Evolutionary conservation across 2,888 invertebrate genomes (phyloP), one percentile per base, ranked within the genome.

Genomic region (Cinara cedri): DNA sequence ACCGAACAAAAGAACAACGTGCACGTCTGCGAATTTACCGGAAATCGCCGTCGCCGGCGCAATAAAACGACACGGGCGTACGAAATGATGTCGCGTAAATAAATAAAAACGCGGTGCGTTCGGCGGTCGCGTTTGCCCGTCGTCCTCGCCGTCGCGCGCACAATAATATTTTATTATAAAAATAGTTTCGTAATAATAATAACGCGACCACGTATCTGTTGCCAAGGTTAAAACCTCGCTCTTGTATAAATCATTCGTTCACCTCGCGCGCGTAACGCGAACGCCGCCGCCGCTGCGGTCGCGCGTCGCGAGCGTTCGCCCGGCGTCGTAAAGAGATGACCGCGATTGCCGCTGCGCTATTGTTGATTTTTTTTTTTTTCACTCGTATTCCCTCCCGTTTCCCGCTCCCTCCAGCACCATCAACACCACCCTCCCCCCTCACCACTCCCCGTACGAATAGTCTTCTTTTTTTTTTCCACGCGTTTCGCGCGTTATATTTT

Each of bases 191-290:
- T 71, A 72, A 72, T 60, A 72, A 24, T 42, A 55, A n/a, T 21
- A 46, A 44, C n/a, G 6, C 34, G 72, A 34, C 49, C 62, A 34
- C 49, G 62, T 62, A 44, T 72, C 57, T 72, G n/a, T 46, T 49
- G 72, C 72, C 72, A 72, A 72, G 72, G 72, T 72, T 72, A 72
- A 72, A 72, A 72, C 72, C 72, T 72, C 72, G 72, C 26, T 72
- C 72, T 72, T 72, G 72, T 72, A 62, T 62, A 60, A 72, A 72
- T 72, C 72, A 72, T 72, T 72, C 60, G 60, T 72, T 72, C 72
- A 72, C 72, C 72, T 72, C 72, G 72, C 66, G 21, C 66, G 11
- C 55, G 65, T 65, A 19, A 21, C 44, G 44, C 46, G 65, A 44
- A 21, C 21, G n/a, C 16, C 42, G 21, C 13, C 54, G 34, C 21